Conservation (phyloP, 2,888 invertebrate species). For the Dioctria rufipes region DNA sequence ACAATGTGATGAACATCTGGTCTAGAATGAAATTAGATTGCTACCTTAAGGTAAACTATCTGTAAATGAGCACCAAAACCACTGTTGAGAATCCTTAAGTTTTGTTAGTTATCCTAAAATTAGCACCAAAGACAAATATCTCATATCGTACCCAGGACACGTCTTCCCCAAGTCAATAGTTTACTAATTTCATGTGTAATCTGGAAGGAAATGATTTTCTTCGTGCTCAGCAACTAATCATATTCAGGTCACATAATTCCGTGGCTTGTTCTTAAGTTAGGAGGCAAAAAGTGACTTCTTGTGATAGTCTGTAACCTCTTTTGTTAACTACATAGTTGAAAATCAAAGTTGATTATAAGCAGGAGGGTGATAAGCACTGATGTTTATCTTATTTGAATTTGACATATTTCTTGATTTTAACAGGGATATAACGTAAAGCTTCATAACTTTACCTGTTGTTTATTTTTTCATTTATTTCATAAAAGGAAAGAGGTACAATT, state of each 20-base stretch:
- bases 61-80: slow-evolving; percentile 44
- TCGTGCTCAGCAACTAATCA: slow-evolving; percentile 49
- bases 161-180: slow-evolving; percentile 57
- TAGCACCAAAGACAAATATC: slow-evolving; percentile 57
- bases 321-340: slow-evolving; percentile 55
- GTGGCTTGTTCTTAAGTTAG: slow-evolving; percentile 1
- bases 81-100: slow-evolving; percentile 35
- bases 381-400: too few species aligned
- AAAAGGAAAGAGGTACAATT: too few species aligned
- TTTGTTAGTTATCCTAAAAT: slow-evolving; percentile 54
- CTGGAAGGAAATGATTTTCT: slow-evolving; percentile 58
- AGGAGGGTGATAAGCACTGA: too few species aligned
- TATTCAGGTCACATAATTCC: slow-evolving; percentile 53
- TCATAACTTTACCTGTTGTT: too few species aligned
- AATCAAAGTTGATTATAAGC: slow-evolving; percentile 53
- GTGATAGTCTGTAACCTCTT: slow-evolving; percentile 44
- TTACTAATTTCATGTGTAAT: slow-evolving; percentile 59
- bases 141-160: slow-evolving; percentile 55
- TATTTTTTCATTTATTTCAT: too few species aligned
- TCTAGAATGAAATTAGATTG: slow-evolving; percentile 27
- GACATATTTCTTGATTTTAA: too few species aligned
- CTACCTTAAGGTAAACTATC: slow-evolving; percentile 45
- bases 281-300: slow-evolving; percentile 38
- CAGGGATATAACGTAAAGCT: too few species aligned
- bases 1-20: slow-evolving; percentile 10